Evolutionary conservation across 92 coral and sea anemone species (phyloP).

Genomic region (Pocillopora meandrina): DNA sequence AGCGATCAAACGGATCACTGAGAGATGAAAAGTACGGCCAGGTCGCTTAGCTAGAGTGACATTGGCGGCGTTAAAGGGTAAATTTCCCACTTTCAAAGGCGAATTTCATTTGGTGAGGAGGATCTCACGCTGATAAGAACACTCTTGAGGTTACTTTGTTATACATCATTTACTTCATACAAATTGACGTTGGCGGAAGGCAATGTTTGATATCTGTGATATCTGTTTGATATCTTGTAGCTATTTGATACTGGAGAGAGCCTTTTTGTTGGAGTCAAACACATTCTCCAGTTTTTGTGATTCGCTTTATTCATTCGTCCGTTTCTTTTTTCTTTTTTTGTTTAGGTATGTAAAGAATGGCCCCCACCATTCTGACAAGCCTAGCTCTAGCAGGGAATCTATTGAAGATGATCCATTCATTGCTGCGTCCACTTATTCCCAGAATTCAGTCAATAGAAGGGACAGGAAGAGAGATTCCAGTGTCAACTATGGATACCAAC

Average conservation of each 20-base stretch:
- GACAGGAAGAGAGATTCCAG: conserved; percentile 61
- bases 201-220: too few relatives aligned
- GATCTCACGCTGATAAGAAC: too few relatives aligned
- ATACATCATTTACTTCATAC: too few relatives aligned
- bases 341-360: conserved; percentile 74
- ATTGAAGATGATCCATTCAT: conserved; percentile 97
- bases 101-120: too few relatives aligned
- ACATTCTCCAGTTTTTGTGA: background rate
- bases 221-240: too few relatives aligned
- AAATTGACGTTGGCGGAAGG: too few relatives aligned
- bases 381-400: conserved; percentile 77
- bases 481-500: conserved; percentile 76
- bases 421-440: conserved; percentile 68
- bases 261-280: background rate
- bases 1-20: too few relatives aligned
- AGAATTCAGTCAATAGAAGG: conserved; percentile 43
- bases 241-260: background rate
- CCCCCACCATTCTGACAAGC: conserved; percentile 56
- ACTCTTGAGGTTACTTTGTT: too few relatives aligned
- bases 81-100: too few relatives aligned
- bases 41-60: too few relatives aligned
- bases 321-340: background rate
- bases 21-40: too few relatives aligned
- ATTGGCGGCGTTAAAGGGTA: too few relatives aligned
- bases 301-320: background rate